Evolutionary conservation across 2,888 invertebrate species (phyloP), one percentile per base, ranked within the genome.

Genomic region (Sisyra terminalis): DNA sequence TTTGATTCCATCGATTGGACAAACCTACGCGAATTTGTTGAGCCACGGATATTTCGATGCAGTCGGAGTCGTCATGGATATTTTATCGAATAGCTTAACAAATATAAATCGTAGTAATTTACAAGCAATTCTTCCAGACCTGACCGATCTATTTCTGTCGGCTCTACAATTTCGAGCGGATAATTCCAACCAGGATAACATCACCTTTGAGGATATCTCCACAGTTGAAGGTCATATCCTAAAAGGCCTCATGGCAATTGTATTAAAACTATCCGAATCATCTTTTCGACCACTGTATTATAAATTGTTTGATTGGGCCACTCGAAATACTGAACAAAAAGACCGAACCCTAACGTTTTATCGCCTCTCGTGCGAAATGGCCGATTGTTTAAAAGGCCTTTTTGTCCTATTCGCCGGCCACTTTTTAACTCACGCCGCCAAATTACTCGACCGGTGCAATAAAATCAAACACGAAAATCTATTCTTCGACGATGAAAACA

Each of bases 351-450:
- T 89, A 40, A 88, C 89, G 0, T 93, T 89, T 59, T 89, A 86
- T 58, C 73, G 78, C 73, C 56, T 89, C 29, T 83, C 85, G 45
- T 71, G 72, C 47, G 76, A 74, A 35, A 76, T 93, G 40, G 86
- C 90, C 0, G 80, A 82, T 42, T 75, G 77, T 46, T 64, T 96
- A 3, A 87, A 89, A 60, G 83, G 87, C 4, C 64, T 96, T 1
- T 94, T 93, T 59, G 81, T 86, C 0, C 64, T 89, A n/a, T 94
- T 93, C 58, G 88, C 90, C 38, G 81, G 81, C 0, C 82, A 86
- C 53, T 81, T 90, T 51, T 65, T 93, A 11, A 78, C 78, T 53
- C 83, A 90, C 57, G 80, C 87, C 0, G 78, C 87, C 0, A 67
- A 73, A 1, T 59, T 86, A n/a, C 62, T 87, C 10, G 74, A 75